Evolutionary conservation across 1,140 invertebrate species (phyloP).

Genomic region (Bicyclus anynana): DNA sequence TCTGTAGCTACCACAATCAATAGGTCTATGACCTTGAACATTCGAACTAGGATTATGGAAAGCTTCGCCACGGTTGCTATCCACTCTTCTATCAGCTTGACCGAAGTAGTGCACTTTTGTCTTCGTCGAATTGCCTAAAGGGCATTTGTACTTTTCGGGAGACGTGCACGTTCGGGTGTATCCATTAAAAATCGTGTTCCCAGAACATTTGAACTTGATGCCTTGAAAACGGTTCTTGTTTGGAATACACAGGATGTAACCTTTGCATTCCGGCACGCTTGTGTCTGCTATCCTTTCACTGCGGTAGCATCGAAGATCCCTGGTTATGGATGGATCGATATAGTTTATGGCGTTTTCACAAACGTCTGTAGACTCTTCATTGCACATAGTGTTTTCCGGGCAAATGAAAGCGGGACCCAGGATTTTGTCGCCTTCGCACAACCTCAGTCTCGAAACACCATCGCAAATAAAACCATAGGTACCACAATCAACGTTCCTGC

Average conservation of each 20-base stretch:
- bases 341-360: constrained; percentile 55
- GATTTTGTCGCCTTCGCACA: constrained; percentile 53
- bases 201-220: constrained; percentile 65
- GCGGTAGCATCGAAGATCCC: constrained; percentile 47
- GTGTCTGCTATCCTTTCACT: constrained; percentile 62
- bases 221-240: constrained; percentile 65
- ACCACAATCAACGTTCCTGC: constrained; percentile 40
- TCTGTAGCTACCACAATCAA: constrained; percentile 68
- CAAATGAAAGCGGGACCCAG: constrained; percentile 57
- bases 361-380: constrained; percentile 57
- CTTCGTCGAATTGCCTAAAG: constrained; percentile 37
- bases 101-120: constrained; percentile 26
- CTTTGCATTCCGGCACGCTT: constrained; percentile 60
- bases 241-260: constrained; percentile 66
- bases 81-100: constrained; percentile 30
- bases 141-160: constrained; percentile 57
- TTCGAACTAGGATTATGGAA: background rate
- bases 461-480: constrained; percentile 63
- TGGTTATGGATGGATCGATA: constrained; percentile 44
- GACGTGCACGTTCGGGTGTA: constrained; percentile 55
- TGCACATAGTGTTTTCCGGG: constrained; percentile 55
- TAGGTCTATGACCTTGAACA: constrained; percentile 31
- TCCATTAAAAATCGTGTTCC: constrained; percentile 65
- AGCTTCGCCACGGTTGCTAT: constrained; percentile 5
- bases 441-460: constrained; percentile 40